These are phyloP conservation scores for Perognathus longimembris DNA, from an alignment of 2,113 vertebrate genomes.

Conservation along the genomic window DNA sequence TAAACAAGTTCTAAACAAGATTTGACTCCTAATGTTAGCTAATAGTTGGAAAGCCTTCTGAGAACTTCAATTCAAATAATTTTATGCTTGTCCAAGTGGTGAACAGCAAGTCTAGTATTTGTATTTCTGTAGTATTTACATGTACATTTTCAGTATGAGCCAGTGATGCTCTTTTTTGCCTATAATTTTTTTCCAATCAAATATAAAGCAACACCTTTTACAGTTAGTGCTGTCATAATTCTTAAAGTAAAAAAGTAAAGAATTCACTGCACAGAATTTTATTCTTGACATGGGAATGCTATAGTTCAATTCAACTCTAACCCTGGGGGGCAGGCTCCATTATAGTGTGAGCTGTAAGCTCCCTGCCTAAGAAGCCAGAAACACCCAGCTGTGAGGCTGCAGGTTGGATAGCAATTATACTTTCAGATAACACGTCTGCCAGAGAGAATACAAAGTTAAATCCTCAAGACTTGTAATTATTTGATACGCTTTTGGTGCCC, in stretches of 20 bases:
- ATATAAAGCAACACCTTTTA: slow-evolving; percentile 4
- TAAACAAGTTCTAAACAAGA: not conserved
- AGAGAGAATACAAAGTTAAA: slow-evolving; percentile 62
- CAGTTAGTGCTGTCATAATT: not conserved
- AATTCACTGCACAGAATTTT: not conserved
- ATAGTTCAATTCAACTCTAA: slow-evolving; percentile 35
- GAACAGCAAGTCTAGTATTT: not conserved
- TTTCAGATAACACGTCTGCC: slow-evolving; percentile 53
- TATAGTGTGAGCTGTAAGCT: not conserved
- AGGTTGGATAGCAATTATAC: slow-evolving; percentile 55
- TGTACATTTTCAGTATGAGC: not conserved
- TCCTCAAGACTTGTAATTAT: slow-evolving; percentile 62
- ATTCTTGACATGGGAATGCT: slow-evolving; percentile 34
- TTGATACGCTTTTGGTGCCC: slow-evolving; percentile 48
- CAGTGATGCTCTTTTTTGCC: not conserved
- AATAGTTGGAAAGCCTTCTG: slow-evolving; percentile 1
- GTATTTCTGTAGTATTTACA: not conserved
- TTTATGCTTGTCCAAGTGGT: not conserved
- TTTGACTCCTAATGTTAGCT: not conserved
- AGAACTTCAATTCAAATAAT: not conserved
- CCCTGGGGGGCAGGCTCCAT: slow-evolving; percentile 21
- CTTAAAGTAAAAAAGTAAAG: slow-evolving; percentile 17
- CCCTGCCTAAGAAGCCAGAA: slow-evolving; percentile 27
- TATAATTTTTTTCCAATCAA: not conserved
- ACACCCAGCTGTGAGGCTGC: not conserved